Percentiles rank a stretch among this genome's conserved stretches.
These are phyloP conservation scores for Ophiodon elongatus DNA, from an alignment of 2,113 vertebrate genomes.

Conservation along the genomic window DNA sequence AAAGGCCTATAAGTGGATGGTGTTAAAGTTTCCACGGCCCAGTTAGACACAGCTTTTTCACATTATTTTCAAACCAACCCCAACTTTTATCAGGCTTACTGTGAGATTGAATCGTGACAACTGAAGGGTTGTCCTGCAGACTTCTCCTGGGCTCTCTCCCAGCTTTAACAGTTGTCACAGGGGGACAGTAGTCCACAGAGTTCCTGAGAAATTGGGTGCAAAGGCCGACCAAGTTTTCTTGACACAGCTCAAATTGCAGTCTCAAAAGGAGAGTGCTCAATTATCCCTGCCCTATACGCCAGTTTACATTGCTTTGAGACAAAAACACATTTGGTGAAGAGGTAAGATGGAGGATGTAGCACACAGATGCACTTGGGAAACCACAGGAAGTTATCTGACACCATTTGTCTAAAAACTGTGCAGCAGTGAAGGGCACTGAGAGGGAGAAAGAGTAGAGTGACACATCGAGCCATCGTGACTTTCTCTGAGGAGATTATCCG, in stretches of 20 bases:
- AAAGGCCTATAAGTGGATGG: conserved; percentile 33
- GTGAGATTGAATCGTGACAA: conserved; percentile 25
- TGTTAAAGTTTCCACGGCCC: conserved; percentile 38
- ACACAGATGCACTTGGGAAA: conserved; percentile 13
- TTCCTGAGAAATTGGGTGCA: conserved; percentile 30
- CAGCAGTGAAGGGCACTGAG: not conserved
- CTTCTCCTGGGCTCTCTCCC: conserved; percentile 37
- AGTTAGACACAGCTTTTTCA: conserved; percentile 48
- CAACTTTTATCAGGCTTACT: conserved; percentile 43
- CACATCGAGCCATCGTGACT: not conserved
- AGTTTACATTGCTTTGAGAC: not conserved
- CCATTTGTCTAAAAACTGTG: conserved; percentile 14
- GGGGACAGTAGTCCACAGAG: conserved; percentile 41
- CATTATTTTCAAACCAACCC: conserved; percentile 44
- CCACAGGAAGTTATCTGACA: conserved; percentile 21
- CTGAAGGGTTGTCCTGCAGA: conserved; percentile 8
- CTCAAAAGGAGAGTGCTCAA: not conserved
- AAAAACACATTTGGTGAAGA: not conserved
- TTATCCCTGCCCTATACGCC: not conserved
- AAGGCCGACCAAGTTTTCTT: not conserved
- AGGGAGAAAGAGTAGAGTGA: not conserved
- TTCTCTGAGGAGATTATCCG: conserved; percentile 6
- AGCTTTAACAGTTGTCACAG: conserved; percentile 41
- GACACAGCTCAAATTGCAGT: conserved; percentile 25
- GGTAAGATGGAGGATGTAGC: not conserved